These are phyloP conservation scores for Notodonta ziczac DNA, from an alignment of 2,888 invertebrate species.

Conservation along the genomic window DNA sequence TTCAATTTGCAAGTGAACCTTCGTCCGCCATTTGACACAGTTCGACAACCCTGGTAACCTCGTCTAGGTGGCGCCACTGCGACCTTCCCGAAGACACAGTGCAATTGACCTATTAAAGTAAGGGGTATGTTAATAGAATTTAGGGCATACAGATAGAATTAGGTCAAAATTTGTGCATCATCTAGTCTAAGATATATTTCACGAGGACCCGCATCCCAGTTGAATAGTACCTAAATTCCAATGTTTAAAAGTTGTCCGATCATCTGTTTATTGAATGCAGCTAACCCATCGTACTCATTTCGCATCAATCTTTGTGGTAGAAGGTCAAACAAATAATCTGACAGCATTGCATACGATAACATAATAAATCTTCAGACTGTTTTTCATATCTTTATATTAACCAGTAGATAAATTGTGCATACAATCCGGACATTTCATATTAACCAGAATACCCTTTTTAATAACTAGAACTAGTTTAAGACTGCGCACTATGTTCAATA, in stretches of 20 bases:
- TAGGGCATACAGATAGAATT: neutral
- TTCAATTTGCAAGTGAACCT: constrained; percentile 33
- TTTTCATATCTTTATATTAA: too few relatives aligned
- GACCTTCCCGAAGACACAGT: constrained; percentile 42
- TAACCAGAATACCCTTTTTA: neutral
- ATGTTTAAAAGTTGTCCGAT: too few relatives aligned
- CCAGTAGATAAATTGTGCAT: too few relatives aligned
- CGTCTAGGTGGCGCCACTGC: constrained; percentile 46
- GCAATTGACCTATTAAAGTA: constrained; percentile 36
- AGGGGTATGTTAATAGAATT: neutral
- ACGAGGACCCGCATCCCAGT: too few relatives aligned
- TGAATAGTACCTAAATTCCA: too few relatives aligned
- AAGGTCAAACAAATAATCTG: neutral
- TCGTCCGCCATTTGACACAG: constrained; percentile 38
- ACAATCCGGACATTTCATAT: neutral
- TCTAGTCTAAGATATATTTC: too few relatives aligned
- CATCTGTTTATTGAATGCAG: too few relatives aligned
- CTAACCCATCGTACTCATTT: too few relatives aligned
- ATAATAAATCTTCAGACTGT: too few relatives aligned
- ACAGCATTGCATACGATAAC: too few relatives aligned
- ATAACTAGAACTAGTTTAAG: neutral
- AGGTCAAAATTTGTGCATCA: too few relatives aligned
- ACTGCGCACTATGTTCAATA: too few relatives aligned
- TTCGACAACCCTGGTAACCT: constrained; percentile 32
- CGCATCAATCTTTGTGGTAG: neutral